These are phyloP conservation scores for Periophthalmodon schlosseri DNA, from an alignment of 2,113 vertebrate genomes.

Conservation along the genomic window DNA sequence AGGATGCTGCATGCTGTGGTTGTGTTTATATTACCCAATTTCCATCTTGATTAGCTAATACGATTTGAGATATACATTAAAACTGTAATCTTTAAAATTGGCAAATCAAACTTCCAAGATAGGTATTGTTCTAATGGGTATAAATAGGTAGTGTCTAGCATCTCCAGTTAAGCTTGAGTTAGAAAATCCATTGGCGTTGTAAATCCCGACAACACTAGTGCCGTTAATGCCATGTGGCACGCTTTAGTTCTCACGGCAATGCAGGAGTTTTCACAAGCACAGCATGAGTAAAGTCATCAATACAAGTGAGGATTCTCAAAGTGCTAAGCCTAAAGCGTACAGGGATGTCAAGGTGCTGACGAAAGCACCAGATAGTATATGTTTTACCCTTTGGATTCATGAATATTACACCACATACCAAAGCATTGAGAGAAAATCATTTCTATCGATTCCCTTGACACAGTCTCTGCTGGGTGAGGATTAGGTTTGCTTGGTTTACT, in stretches of 20 bases:
- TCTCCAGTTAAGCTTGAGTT: constrained; percentile 50
- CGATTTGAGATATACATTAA: constrained; percentile 1
- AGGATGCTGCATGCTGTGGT: constrained; percentile 43
- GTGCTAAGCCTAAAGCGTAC: neutral
- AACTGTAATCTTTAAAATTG: too few species aligned
- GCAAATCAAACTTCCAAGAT: neutral
- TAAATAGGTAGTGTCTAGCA: constrained; percentile 15
- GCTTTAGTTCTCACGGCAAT: constrained; percentile 55
- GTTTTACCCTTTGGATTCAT: constrained; percentile 24
- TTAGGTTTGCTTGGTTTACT: constrained; percentile 26
- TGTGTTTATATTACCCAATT: constrained; percentile 34
- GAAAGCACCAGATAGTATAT: constrained; percentile 18
- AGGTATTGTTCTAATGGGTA: neutral
- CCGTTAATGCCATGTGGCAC: constrained; percentile 24
- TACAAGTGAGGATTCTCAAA: constrained; percentile 26
- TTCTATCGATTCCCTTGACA: constrained; percentile 39
- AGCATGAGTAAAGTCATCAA: constrained; percentile 24
- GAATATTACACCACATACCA: constrained; percentile 35
- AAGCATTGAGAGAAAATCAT: constrained; percentile 47
- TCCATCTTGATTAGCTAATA: constrained; percentile 30
- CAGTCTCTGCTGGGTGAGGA: constrained; percentile 19
- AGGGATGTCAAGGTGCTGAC: neutral
- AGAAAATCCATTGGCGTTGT: constrained; percentile 50
- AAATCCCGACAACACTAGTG: constrained; percentile 37
- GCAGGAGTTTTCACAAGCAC: constrained; percentile 65